phyloP scores from a whole-genome alignment of 2,888 invertebrate species.

The Notodonta ziczac region DNA sequence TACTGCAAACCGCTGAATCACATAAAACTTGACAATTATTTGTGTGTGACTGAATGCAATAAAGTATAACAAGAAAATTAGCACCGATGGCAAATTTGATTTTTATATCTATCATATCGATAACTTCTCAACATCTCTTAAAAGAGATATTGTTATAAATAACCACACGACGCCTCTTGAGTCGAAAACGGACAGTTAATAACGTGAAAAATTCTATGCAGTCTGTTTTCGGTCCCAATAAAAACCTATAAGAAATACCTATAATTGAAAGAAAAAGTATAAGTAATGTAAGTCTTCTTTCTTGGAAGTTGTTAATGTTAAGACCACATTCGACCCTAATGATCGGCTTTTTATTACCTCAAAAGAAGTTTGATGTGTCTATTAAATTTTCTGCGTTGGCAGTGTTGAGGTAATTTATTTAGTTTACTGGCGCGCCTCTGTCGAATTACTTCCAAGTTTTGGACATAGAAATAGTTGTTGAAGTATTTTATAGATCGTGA shows the following conservation, averaged over 20 bases:
- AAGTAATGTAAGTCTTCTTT: too few relatives aligned
- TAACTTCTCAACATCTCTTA: too few relatives aligned
- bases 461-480: conserved; percentile 11
- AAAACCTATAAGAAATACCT: too few relatives aligned
- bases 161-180: too few relatives aligned
- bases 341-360: neutral
- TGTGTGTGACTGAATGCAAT: neutral
- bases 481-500: conserved; percentile 12
- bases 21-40: conserved; percentile 9
- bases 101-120: too few relatives aligned
- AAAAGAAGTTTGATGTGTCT: conserved; percentile 3
- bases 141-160: too few relatives aligned
- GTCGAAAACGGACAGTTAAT: too few relatives aligned
- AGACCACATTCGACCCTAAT: neutral
- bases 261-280: too few relatives aligned
- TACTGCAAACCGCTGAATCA: conserved; percentile 42
- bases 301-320: neutral
- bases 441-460: conserved; percentile 1
- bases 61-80: neutral
- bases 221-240: too few relatives aligned
- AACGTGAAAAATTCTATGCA: too few relatives aligned
- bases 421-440: neutral
- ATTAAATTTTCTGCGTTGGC: conserved; percentile 2
- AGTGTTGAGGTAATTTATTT: conserved; percentile 5
- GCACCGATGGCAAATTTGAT: too few relatives aligned